A percentile compares a stretch with the other conserved stretches of the same genome.
Evolutionary conservation across 2,888 invertebrate species (phyloP).

Genomic region (Caenorhabditis uteleia): DNA sequence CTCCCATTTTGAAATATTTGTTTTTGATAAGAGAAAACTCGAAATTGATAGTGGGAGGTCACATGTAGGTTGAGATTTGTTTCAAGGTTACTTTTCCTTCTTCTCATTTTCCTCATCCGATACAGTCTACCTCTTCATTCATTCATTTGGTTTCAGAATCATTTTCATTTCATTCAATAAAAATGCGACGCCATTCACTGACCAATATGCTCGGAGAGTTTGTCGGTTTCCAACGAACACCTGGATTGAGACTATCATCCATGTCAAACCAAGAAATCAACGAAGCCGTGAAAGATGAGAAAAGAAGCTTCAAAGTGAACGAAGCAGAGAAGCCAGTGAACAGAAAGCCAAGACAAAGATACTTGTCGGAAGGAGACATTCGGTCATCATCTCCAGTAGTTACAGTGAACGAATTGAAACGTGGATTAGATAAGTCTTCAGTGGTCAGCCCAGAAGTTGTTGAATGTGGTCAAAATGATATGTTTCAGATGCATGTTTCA

Average conservation of each 20-base stretch:
- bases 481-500: conserved; percentile 15
- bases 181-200: conserved; percentile 51
- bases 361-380: conserved; percentile 35
- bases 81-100: too few relatives aligned
- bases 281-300: conserved; percentile 31
- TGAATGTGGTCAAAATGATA: background rate
- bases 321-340: conserved; percentile 18
- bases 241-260: conserved; percentile 46
- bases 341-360: conserved; percentile 37
- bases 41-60: too few relatives aligned
- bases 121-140: too few relatives aligned
- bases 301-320: conserved; percentile 16
- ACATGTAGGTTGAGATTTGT: too few relatives aligned
- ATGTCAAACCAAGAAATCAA: conserved; percentile 26
- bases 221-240: conserved; percentile 56
- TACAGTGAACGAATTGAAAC: conserved; percentile 32
- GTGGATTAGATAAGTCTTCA: conserved; percentile 6
- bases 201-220: conserved; percentile 59
- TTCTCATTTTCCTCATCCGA: too few relatives aligned
- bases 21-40: too few relatives aligned
- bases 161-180: conserved; percentile 5
- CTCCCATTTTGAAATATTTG: too few relatives aligned
- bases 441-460: conserved; percentile 4
- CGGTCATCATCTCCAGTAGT: conserved; percentile 9
- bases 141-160: background rate